phyloP scores from a whole-genome alignment of 2,797 vertebrate species.

The Micrastur ruficollis region DNA sequence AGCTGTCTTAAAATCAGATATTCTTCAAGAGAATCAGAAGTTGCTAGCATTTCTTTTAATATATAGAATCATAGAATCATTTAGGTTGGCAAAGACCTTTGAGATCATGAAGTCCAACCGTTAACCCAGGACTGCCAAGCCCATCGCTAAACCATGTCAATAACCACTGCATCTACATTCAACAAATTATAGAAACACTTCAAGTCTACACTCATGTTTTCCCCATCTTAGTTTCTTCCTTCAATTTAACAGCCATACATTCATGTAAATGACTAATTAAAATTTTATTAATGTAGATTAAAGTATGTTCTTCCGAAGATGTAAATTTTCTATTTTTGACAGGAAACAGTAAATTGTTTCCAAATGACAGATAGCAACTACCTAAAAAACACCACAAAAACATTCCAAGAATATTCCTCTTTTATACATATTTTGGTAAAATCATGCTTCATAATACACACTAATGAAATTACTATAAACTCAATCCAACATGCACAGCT shows the following conservation, averaged over 20 bases:
- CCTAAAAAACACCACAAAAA: background rate
- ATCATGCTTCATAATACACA: background rate
- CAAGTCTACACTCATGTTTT: background rate
- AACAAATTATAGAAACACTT: background rate
- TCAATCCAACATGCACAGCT: background rate
- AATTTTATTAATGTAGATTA: background rate
- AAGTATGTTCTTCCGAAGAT: background rate
- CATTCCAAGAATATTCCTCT: background rate
- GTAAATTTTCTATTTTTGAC: background rate
- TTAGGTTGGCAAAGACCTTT: too few relatives aligned
- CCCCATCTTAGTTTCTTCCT: background rate
- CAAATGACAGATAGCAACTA: background rate
- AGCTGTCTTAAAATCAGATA: background rate
- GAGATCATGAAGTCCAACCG: too few relatives aligned
- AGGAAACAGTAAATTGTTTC: background rate
- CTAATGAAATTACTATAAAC: background rate
- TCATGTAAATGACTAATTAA: background rate
- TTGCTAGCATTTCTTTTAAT: background rate
- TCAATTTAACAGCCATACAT: background rate
- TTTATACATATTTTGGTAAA: background rate
- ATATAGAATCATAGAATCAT: too few relatives aligned
- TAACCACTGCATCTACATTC: background rate
- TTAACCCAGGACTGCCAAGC: too few relatives aligned
- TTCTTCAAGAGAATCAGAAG: background rate
- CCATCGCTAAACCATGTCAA: too few relatives aligned